Evolutionary conservation across 92 coral and sea anemone species (phyloP), one percentile per base, ranked within the genome.

Genomic region (Chrysogorgia sp.): DNA sequence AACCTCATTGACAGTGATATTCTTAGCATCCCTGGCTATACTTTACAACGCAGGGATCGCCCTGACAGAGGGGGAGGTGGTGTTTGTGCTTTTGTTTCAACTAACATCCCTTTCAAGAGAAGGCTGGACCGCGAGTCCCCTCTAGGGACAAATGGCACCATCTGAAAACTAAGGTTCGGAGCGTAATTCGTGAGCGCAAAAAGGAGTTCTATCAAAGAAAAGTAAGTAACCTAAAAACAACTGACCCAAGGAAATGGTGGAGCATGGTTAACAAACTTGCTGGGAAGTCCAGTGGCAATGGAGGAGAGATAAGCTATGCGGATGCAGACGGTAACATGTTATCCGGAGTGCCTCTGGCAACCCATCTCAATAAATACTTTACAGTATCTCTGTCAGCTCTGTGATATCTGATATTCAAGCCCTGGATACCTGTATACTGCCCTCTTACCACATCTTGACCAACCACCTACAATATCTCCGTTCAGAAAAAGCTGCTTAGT

Each of bases 181-280:
- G n/a, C 14, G 33, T 40, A 8, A 60, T 60, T 7, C 67, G 10
- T 34, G 32, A 58, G 30, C 24, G 32, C 32, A 58, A 58, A 25
- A 13, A 58, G 30, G 12, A 31, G 7, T 58, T 58, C 64, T 58
- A 24, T 23, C 32, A 34, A 2, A 34, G 30, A 24, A 58, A 58
- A 58, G 29, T 15, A 12, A 31, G 30, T 24, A 58, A 58, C 15
- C 64, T 58, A 23, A 58, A 25, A 58, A 19, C 6, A 2, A 24
- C 64, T 23, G 30, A 58, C 6, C 64, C 64, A 31, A 15, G 64
- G 32, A 58, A 58, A 23, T 58, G 64, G 64, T 58, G 64, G 64
- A 58, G 30, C 32, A 58, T 58, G 7, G 30, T n/a, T 58, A 58
- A 58, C 30, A 58, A 5, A 19, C 24, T 5, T 19, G 1, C 24